phyloP scores from a whole-genome alignment of 2,797 vertebrate genomes.

The Rallus crepitans region DNA sequence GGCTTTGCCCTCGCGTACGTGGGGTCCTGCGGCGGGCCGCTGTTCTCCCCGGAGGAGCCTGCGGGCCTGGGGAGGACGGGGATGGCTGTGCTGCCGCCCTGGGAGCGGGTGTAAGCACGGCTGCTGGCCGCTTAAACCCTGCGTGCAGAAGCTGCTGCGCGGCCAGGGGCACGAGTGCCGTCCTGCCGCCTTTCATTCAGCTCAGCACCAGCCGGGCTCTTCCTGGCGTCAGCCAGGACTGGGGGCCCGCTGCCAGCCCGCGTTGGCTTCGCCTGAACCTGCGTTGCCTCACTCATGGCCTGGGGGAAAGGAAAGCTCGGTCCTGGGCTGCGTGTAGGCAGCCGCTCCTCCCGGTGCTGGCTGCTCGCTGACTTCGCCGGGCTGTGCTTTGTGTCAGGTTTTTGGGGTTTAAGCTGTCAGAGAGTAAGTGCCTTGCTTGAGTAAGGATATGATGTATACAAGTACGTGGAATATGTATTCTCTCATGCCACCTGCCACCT shows the following conservation, averaged over 20 bases:
- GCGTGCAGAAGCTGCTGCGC: not conserved
- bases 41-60: accelerated
- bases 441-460: not conserved
- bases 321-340: not conserved
- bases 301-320: not conserved
- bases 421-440: too few species aligned
- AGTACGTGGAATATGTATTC: not conserved
- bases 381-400: not conserved
- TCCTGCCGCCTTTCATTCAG: accelerated
- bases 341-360: not conserved
- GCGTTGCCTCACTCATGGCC: too few species aligned
- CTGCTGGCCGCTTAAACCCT: too few species aligned
- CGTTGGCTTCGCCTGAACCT: not conserved
- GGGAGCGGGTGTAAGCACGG: accelerated
- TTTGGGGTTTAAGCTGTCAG: not conserved
- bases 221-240: not conserved
- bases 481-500: not conserved
- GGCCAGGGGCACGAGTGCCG: accelerated
- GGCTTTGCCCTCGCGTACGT: accelerated
- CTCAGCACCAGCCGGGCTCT: not conserved
- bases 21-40: not conserved
- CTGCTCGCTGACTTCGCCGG: not conserved
- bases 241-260: not conserved
- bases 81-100: too few species aligned
- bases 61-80: accelerated